Evolutionary conservation across 2,113 vertebrate genomes (phyloP), one percentile per base, ranked within the genome.

Genomic region (Acinonyx jubatus): DNA sequence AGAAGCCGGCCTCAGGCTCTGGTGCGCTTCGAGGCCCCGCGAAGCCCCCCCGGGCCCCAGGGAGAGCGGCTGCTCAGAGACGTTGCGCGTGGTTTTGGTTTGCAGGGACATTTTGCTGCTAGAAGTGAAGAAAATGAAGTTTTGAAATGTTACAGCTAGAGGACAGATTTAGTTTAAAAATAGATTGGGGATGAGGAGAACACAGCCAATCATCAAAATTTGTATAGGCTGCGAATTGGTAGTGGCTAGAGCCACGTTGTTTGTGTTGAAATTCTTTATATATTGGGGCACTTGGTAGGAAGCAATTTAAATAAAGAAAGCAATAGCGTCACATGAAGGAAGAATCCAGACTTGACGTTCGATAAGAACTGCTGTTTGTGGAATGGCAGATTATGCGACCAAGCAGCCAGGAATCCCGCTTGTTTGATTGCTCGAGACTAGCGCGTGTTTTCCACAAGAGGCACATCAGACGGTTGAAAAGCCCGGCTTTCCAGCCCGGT

Each of bases 341-440:
- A 36, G 12, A 7, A 15, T 19, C 52, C 48, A 41, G 1, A 55
- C 50, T 27, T 31, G 61, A 74, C 45, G 0, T 16, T 69, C 63
- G 50, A 6, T 63, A 2, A 16, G 7, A 38, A 19, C 31, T 12
- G 41, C 2, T 7, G 69, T 50, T 65, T 45, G 41, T 69, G 10
- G 4, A 1, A 3, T 1, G 2, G 80, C 21, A 5, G 2, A 4
- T 27, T 7, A 2, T 1, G 3, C 3, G 27, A 52, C 19, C 29
- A 11, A 7, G 55, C 5, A 12, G 7, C 29, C 33, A 68, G 14
- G 52, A n/a, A 1, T 9, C 16, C 55, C 27, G 3, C 31, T 38
- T 65, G 50, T 50, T 48, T 18, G 2, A 12, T 52, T 38, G 41
- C 55, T 65, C 6, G 12, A 52, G 29, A 25, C 14, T 3, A 25